Evolutionary conservation across 2,113 vertebrate genomes (phyloP).

Genomic region (Setophaga petechia): DNA sequence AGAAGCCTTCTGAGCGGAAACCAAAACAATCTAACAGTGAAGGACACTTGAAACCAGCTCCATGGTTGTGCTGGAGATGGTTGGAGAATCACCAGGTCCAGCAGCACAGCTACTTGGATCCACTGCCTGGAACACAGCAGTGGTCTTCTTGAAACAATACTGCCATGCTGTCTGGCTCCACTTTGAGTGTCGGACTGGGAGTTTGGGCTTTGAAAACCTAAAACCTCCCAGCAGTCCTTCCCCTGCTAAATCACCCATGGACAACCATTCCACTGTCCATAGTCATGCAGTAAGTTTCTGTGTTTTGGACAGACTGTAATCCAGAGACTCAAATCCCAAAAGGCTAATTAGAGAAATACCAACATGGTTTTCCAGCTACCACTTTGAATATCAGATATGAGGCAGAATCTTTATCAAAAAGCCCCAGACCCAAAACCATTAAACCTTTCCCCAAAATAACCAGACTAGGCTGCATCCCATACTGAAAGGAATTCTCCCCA

Average conservation of each 20-base stretch:
- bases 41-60: background rate
- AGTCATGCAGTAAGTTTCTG: background rate
- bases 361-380: background rate
- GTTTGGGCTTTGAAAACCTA: background rate
- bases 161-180: background rate
- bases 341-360: background rate
- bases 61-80: background rate
- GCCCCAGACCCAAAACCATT: accelerated
- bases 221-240: background rate
- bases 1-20: background rate
- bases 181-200: background rate
- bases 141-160: background rate
- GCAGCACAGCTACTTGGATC: background rate
- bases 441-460: background rate
- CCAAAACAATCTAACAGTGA: background rate
- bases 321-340: background rate
- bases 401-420: background rate
- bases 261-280: background rate
- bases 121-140: background rate
- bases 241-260: accelerated
- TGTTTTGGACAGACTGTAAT: background rate
- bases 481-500: background rate
- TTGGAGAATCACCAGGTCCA: background rate
- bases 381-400: background rate
- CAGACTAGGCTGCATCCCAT: background rate